Conservation (phyloP, 2,797 vertebrate species). For the Eurystomus glaucurus region DNA sequence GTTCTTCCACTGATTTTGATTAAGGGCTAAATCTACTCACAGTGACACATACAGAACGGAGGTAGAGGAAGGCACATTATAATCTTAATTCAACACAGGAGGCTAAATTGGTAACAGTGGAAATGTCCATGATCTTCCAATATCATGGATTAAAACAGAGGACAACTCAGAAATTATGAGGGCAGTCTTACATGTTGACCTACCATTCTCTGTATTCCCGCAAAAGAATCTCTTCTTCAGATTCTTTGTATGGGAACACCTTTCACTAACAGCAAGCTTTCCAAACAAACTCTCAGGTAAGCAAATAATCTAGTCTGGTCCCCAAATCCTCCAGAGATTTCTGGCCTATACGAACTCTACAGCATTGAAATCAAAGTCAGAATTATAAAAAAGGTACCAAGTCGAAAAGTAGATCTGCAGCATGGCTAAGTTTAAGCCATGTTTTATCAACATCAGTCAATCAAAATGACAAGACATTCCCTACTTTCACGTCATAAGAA, state of each 20-base stretch:
- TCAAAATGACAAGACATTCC: conserved; percentile 9
- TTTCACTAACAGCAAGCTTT: background rate
- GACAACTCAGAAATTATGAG: background rate
- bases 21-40: background rate
- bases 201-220: background rate
- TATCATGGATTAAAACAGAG: background rate
- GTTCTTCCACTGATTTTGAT: background rate
- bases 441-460: conserved; percentile 15
- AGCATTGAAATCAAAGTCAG: conserved; percentile 32
- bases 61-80: background rate
- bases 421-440: conserved; percentile 6
- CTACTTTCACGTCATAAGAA: background rate
- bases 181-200: background rate
- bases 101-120: background rate
- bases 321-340: background rate
- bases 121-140: accelerated
- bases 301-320: conserved; percentile 28
- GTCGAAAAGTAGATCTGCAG: conserved; percentile 32
- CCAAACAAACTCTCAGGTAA: background rate
- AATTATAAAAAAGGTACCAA: conserved; percentile 29
- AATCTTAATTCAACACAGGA: background rate
- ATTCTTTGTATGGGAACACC: background rate
- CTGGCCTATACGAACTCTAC: background rate
- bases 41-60: background rate
- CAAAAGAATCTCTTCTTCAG: background rate